phyloP scores from a whole-genome alignment of 2,113 vertebrate species.

The Antigone vipio region DNA sequence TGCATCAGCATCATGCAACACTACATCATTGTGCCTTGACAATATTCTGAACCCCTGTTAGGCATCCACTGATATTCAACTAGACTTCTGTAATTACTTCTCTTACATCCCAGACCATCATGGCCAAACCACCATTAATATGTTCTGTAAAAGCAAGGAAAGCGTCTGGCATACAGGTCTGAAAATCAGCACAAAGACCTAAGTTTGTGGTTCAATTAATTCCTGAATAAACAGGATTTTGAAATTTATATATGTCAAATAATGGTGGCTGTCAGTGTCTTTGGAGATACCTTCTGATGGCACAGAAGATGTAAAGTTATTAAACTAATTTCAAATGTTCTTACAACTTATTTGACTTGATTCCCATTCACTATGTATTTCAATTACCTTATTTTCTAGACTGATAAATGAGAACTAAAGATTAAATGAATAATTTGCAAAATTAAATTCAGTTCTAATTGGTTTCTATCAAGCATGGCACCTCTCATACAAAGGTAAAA shows the following conservation, averaged over 20 bases:
- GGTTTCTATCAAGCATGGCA: slow-evolving; percentile 44
- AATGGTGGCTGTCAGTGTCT: background rate
- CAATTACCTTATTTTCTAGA: slow-evolving; percentile 62
- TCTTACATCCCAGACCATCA: background rate
- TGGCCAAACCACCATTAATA: background rate
- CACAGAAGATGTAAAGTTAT: background rate
- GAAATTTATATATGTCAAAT: background rate
- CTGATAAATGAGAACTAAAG: slow-evolving; percentile 37
- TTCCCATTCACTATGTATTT: slow-evolving; percentile 14
- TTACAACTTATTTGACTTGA: slow-evolving; percentile 26
- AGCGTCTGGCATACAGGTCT: background rate
- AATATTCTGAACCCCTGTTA: background rate
- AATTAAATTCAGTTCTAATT: slow-evolving; percentile 65
- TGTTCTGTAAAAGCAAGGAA: background rate
- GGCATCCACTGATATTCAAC: background rate
- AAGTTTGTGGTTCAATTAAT: background rate
- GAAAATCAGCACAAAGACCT: background rate
- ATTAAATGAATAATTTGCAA: slow-evolving; percentile 65
- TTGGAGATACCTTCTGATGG: background rate
- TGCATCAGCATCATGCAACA: background rate
- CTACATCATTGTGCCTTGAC: background rate
- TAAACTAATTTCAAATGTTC: background rate
- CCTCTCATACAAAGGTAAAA: slow-evolving; percentile 43
- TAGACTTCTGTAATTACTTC: background rate
- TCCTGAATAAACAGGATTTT: background rate